Evolutionary conservation across 1,140 invertebrate genomes (phyloP).

Genomic region (Caenorhabditis brenneri): DNA sequence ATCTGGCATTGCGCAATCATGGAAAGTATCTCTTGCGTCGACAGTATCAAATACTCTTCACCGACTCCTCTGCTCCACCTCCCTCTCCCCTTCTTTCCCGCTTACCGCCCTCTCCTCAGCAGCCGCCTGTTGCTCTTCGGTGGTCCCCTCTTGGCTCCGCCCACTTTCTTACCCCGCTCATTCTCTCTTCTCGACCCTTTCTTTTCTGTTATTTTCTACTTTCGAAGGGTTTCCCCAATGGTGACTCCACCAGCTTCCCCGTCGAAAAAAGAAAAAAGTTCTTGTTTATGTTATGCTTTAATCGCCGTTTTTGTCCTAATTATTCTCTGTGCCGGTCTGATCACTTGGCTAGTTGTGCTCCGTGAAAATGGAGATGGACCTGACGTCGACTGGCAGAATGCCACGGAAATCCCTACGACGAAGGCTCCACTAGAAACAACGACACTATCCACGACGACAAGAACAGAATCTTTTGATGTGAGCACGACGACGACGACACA

Average conservation of each 20-base stretch:
- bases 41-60: slow-evolving; percentile 16
- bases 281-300: neutral
- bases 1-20: neutral
- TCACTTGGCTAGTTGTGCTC: neutral
- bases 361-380: slow-evolving; percentile 24
- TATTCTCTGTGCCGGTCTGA: neutral
- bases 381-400: slow-evolving; percentile 31
- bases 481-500: neutral
- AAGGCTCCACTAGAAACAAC: neutral
- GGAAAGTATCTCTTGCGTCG: slow-evolving; percentile 8
- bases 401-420: neutral
- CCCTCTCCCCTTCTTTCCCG: neutral
- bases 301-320: neutral
- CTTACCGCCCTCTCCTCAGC: neutral
- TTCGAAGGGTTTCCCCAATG: neutral
- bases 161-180: neutral
- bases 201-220: neutral
- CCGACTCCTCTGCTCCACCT: neutral
- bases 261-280: neutral
- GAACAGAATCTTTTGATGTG: neutral
- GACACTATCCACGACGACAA: neutral
- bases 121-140: slow-evolving; percentile 6
- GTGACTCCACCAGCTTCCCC: neutral
- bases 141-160: slow-evolving; percentile 11
- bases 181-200: neutral